Conservation (phyloP, 2,888 invertebrate genomes). For the Aphidius colemani region DNA sequence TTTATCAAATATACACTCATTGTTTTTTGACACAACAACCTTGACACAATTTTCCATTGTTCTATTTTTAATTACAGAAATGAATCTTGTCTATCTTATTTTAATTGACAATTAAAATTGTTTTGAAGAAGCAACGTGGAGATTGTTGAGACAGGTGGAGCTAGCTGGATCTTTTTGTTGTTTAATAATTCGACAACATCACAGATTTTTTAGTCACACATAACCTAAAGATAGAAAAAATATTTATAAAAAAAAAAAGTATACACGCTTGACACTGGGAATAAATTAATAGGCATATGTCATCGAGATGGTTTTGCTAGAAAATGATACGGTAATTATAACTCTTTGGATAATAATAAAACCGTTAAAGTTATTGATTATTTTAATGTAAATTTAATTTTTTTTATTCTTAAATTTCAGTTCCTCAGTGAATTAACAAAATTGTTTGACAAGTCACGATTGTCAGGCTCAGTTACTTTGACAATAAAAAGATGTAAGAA, state of each 20-base stretch:
- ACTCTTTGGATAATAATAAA: slow-evolving; percentile 9
- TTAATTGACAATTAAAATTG: not conserved
- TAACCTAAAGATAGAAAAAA: too few relatives aligned
- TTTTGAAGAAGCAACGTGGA: not conserved
- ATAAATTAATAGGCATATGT: slow-evolving; percentile 23
- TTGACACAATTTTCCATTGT: slow-evolving; percentile 23
- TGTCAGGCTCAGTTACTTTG: slow-evolving; percentile 79
- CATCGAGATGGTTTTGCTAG: slow-evolving; percentile 68
- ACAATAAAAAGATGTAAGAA: slow-evolving; percentile 94
- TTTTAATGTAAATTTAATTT: slow-evolving; percentile 11
- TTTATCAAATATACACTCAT: slow-evolving; percentile 29
- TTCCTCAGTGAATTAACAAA: slow-evolving; percentile 83
- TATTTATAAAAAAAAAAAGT: too few relatives aligned
- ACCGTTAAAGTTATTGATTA: slow-evolving; percentile 15
- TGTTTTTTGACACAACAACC: slow-evolving; percentile 26
- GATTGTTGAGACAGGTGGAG: slow-evolving; percentile 7
- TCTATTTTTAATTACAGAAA: too few relatives aligned
- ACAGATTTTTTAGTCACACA: too few relatives aligned
- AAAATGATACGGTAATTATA: slow-evolving; percentile 69
- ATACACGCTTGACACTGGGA: too few relatives aligned
- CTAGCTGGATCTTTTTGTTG: slow-evolving; percentile 1
- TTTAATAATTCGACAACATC: not conserved
- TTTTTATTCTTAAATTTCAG: slow-evolving; percentile 63
- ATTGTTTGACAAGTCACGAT: slow-evolving; percentile 84
- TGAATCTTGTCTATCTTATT: too few relatives aligned